A percentile compares a stretch with the other conserved stretches of the same genome.
Evolutionary conservation across 2,113 vertebrate genomes (phyloP).

Genomic region (Cnemophilus loriae): DNA sequence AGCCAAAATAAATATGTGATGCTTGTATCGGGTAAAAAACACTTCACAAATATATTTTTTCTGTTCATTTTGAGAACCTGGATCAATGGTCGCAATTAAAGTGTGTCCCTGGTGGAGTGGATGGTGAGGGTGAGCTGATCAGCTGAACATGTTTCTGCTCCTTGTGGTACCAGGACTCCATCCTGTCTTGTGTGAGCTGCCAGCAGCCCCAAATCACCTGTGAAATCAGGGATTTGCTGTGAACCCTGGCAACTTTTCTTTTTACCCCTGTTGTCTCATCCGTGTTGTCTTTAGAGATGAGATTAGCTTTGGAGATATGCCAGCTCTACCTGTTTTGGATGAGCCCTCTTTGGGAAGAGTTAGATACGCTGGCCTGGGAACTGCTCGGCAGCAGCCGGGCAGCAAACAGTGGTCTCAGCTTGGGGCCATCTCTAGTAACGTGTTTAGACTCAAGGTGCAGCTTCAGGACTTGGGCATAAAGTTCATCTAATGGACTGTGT

Average conservation of each 20-base stretch:
- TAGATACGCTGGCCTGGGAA: not conserved
- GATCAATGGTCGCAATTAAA: not conserved
- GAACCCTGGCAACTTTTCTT: not conserved
- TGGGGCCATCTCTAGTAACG: not conserved
- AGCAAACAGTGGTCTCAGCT: not conserved
- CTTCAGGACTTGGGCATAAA: not conserved
- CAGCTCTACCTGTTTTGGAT: not conserved
- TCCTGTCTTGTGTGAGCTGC: not conserved
- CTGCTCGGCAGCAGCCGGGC: not conserved
- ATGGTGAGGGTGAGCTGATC: not conserved
- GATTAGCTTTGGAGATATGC: not conserved
- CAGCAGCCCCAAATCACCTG: not conserved
- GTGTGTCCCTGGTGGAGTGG: not conserved
- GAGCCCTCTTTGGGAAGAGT: not conserved
- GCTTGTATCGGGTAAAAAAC: not conserved
- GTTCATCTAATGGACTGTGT: not conserved
- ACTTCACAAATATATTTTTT: not conserved
- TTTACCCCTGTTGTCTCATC: not conserved
- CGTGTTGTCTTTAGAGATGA: not conserved
- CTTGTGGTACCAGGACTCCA: not conserved
- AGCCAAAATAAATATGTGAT: constrained; percentile 35
- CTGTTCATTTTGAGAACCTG: not conserved
- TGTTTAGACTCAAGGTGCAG: not conserved
- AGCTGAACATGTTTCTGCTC: not conserved
- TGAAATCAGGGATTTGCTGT: not conserved